Evolutionary conservation across 2,888 invertebrate species (phyloP), one percentile per base, ranked within the genome.

Genomic region (Abrostola triplasia): DNA sequence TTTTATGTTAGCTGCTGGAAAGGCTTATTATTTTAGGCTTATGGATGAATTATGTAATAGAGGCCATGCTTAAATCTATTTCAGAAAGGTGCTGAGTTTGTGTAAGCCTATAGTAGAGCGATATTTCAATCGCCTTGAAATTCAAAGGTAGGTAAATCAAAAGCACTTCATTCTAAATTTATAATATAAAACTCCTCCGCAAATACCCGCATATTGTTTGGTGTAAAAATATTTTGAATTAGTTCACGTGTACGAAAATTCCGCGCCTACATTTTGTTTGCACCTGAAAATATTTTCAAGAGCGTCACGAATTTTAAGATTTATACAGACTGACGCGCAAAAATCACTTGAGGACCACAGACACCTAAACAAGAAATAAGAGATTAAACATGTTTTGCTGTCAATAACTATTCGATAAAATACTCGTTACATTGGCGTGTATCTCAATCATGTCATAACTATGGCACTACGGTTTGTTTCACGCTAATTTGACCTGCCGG

Each of bases 401-500:
- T 24, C 47, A 47, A 47, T 12, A 52, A 10, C 10, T 11, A 0
- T 36, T 36, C 40, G 36, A 37, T 37, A 24, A 40, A n/a, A 36
- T 42, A 61, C 36, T 42, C 48, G 42, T 38, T 40, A 61, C 10
- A 56, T 44, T 12, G 13, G 41, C 9, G 48, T 24, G 4, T 24
- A 24, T 24, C 24, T 50, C 53, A 42, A 61, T 56, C 52, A 55
- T 65, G 59, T 59, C 44, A 57, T 41, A 11, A 49, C 64, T 57
- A 62, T 70, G 70, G 65, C 64, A 63, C 50, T 65, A 69, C 66
- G 74, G 59, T 62, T 74, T 68, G 48, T 38, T 51, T 68, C 50
- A 53, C 53, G 50, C 67, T 70, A 67, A 70, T 74, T 74, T 67
- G 55, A 58, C 62, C 66, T 63, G 61, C 44, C 65, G 60, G 70